Conservation (phyloP, 2,113 vertebrate species). For the Bungarus multicinctus region DNA sequence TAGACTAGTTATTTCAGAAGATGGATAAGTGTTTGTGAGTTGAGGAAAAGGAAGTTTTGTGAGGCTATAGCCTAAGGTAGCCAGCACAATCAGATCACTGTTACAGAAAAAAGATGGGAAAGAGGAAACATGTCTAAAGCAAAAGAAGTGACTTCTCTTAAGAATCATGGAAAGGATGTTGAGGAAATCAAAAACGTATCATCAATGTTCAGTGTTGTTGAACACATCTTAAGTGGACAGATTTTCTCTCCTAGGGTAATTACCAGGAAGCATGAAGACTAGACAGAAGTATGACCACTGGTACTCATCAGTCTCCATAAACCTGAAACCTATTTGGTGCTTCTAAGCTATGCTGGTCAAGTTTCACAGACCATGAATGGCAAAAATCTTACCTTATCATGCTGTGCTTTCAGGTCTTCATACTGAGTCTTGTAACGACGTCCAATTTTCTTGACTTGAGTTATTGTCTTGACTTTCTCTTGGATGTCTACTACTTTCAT, state of each 20-base stretch:
- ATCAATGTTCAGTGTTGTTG: background rate
- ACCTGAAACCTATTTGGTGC: background rate
- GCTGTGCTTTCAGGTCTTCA: conserved; percentile 90
- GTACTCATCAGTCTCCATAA: background rate
- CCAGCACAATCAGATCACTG: background rate
- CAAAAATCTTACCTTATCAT: conserved; percentile 81
- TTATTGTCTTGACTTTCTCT: conserved; percentile 90
- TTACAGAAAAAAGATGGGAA: too few species aligned
- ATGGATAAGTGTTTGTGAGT: background rate
- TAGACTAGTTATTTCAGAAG: background rate
- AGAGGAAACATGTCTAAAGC: background rate
- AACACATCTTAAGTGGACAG: background rate
- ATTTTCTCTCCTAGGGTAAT: background rate
- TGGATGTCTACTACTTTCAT: conserved; percentile 83
- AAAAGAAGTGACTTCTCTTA: background rate
- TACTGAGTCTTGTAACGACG: conserved; percentile 95
- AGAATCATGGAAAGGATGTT: background rate
- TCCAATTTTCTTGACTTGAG: conserved; percentile 96
- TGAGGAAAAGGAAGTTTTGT: background rate
- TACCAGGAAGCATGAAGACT: background rate
- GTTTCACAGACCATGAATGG: background rate
- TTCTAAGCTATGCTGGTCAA: background rate
- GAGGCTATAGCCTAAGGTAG: background rate
- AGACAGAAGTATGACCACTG: background rate
- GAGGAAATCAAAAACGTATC: background rate